A percentile compares a stretch with the other conserved stretches of the same genome.
Conservation (phyloP, 2,113 vertebrate species). For the Cathartes aura region DNA sequence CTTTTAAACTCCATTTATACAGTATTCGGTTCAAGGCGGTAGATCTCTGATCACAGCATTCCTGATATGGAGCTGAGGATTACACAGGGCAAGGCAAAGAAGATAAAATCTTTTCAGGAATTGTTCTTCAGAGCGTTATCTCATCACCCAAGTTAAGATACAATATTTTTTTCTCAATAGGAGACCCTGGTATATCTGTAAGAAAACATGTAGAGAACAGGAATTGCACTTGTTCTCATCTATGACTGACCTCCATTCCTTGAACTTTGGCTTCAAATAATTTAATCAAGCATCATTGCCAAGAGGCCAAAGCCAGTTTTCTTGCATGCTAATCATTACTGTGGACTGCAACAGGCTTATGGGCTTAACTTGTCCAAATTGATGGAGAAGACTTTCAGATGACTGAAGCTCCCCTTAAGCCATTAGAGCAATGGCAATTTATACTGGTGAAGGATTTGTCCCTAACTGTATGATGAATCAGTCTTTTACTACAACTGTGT, state of each 20-base stretch:
- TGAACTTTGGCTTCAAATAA: not conserved
- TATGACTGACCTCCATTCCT: not conserved
- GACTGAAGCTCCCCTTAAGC: not conserved
- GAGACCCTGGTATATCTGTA: not conserved
- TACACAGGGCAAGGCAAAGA: not conserved
- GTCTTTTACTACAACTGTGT: not conserved
- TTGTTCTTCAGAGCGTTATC: not conserved
- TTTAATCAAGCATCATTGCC: not conserved
- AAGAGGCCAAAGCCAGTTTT: not conserved
- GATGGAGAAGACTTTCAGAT: not conserved
- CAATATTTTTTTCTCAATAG: not conserved
- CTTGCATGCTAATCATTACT: not conserved
- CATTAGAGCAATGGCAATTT: not conserved
- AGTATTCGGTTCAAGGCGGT: slow-evolving; percentile 9
- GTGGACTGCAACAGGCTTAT: not conserved
- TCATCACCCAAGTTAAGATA: not conserved
- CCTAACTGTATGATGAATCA: not conserved
- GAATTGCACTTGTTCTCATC: not conserved
- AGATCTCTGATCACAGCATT: not conserved
- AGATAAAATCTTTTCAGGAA: not conserved
- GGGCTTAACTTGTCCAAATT: not conserved
- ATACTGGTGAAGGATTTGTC: not conserved
- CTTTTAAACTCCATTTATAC: slow-evolving; percentile 14
- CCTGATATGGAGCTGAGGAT: not conserved
- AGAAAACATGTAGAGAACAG: not conserved